phyloP scores from a whole-genome alignment of 2,113 vertebrate species.

The Myodes glareolus region DNA sequence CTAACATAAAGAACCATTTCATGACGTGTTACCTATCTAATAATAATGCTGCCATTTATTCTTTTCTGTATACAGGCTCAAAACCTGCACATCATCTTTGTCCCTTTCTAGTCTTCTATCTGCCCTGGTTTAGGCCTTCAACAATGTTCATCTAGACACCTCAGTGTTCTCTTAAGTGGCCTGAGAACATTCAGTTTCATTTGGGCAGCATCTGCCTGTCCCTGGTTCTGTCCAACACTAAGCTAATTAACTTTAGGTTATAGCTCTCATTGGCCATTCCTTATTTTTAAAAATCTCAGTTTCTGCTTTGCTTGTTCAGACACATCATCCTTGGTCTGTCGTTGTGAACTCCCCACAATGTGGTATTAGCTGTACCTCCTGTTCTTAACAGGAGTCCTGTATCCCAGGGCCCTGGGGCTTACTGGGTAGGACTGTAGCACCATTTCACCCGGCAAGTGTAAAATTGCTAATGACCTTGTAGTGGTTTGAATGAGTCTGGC shows the following conservation, averaged over 20 bases:
- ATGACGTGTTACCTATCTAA: not conserved
- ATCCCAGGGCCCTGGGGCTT: not conserved
- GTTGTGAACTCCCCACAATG: not conserved
- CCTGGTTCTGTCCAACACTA: not conserved
- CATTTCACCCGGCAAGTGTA: not conserved
- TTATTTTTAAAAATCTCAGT: not conserved
- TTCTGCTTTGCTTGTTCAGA: not conserved
- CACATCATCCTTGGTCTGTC: not conserved
- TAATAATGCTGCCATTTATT: not conserved
- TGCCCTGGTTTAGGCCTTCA: not conserved
- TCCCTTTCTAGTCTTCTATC: not conserved
- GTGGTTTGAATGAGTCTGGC: not conserved
- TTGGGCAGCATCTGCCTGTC: too few species aligned
- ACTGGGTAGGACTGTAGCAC: too few species aligned
- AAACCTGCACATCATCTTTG: not conserved
- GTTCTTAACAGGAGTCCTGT: not conserved
- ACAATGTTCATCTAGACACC: not conserved
- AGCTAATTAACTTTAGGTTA: not conserved
- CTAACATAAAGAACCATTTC: not conserved
- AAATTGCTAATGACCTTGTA: not conserved
- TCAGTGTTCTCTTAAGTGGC: not conserved
- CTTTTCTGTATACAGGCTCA: not conserved
- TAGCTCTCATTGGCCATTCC: not conserved
- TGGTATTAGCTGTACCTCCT: not conserved
- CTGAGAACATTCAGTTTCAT: not conserved